Base-by-base conservation (phyloP, 2,888 invertebrate species). In the Furcula furcula region DNA sequence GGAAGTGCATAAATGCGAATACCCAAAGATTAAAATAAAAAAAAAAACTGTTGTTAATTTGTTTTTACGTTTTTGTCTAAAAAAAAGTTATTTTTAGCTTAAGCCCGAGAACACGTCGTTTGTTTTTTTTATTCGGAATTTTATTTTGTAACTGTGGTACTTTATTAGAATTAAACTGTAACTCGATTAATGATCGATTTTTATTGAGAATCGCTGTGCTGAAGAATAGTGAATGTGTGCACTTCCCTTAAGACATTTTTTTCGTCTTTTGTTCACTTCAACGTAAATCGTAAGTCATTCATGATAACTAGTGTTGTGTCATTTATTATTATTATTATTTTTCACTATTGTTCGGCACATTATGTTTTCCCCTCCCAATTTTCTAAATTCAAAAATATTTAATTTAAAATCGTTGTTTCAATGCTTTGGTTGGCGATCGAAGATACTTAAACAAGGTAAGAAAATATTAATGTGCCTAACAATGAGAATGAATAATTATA, bases 281-380 rank as follows among this genome's bases (percentile, higher is more conserved):
- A 48, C 60, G 48, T 62, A 53, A 46, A 50, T 50, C 52, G 48
- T 57, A 46, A 50, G 56, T 46, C 41, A 53, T 32, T 44, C 44
- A 52, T 40, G 37, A 47, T 56, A 49, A 32, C 23, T 53, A 57
- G 51, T 64, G 50, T 56, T 63, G 42, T 59, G 49, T 54, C 32
- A 46, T 41, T 56, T 65, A 66, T 63, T 62, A 58, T 58, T 74
- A 65, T 66, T 90, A 92, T 37, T 49, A 35, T 55, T 55, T 92
- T 93, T 94, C 93, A 93, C 94, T 93, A 93, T 94, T 94, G 93
- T 94, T 94, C 93, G 93, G 94, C 93, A 94, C 93, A 91, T 85
- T 60, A 85, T 85, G 70, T 71, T 67, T 48, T 66, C 55, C 60
- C 61, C 65, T 57, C 58, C 55, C n/a, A n/a, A 45, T 46, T 41